These are phyloP conservation scores for Anniella stebbinsi DNA, from an alignment of 2,797 vertebrate species.

Conservation along the genomic window DNA sequence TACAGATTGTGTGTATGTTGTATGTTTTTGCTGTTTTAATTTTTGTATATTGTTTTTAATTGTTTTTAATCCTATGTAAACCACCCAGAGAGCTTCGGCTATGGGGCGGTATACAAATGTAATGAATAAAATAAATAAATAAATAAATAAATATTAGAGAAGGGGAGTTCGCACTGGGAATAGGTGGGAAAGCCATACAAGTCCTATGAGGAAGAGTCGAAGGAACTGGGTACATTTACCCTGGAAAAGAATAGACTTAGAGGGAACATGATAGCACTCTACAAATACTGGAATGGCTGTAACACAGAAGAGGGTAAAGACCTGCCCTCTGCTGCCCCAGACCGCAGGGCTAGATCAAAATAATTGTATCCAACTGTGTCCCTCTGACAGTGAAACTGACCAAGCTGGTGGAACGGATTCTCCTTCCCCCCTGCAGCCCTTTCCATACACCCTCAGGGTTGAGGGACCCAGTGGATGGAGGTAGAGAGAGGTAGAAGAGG, in stretches of 20 bases:
- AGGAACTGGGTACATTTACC: background rate
- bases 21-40: too few species aligned
- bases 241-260: background rate
- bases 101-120: too few species aligned
- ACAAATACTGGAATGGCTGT: background rate
- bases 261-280: background rate
- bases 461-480: background rate
- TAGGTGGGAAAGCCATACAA: background rate
- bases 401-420: background rate
- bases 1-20: too few species aligned
- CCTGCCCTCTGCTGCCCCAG: background rate
- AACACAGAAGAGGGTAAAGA: background rate
- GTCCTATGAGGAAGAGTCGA: background rate
- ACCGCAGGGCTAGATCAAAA: background rate
- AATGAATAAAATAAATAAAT: too few species aligned
- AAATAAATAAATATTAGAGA: too few species aligned
- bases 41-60: too few species aligned
- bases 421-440: background rate
- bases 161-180: too few species aligned
- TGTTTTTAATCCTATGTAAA: too few species aligned
- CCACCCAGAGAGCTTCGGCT: too few species aligned
- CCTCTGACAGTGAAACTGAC: background rate
- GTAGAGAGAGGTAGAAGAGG: background rate
- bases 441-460: background rate
- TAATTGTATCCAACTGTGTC: background rate